phyloP scores from a whole-genome alignment of 92 coral and sea anemone genomes.

The Paramuricea clavata region DNA sequence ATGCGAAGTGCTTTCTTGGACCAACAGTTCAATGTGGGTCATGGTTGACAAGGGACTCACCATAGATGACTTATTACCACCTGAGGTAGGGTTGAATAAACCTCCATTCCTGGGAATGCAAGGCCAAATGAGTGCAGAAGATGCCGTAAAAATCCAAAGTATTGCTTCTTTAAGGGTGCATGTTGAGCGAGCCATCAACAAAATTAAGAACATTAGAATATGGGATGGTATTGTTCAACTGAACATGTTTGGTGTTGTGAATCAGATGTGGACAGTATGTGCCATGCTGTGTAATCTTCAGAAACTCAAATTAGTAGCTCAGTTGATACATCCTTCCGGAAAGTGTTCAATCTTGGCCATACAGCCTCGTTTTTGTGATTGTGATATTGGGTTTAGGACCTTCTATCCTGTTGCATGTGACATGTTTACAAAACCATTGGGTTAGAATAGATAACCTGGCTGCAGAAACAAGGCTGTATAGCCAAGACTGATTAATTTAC shows the following conservation, averaged over 20 bases:
- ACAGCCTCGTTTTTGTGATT: too few species aligned
- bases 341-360: too few species aligned
- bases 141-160: conserved; percentile 67
- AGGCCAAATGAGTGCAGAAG: conserved; percentile 70
- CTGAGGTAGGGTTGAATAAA: conserved; percentile 66
- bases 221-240: conserved; percentile 28
- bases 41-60: conserved; percentile 81
- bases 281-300: conserved; percentile 29
- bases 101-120: conserved; percentile 70
- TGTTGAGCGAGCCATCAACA: conserved; percentile 26
- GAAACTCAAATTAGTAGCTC: too few species aligned
- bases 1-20: conserved; percentile 59
- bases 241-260: conserved; percentile 30
- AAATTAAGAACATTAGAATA: conserved; percentile 14
- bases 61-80: conserved; percentile 61
- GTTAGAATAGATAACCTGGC: too few species aligned
- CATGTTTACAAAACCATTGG: too few species aligned
- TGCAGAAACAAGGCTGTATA: too few species aligned
- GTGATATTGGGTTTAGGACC: too few species aligned
- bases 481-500: too few species aligned
- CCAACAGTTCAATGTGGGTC: conserved; percentile 67
- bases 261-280: conserved; percentile 46
- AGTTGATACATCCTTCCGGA: too few species aligned
- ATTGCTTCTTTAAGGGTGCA: conserved; percentile 52
- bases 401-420: too few species aligned